Percentiles rank a stretch among this genome's conserved stretches.
Evolutionary conservation across 2,797 vertebrate genomes (phyloP).

Genomic region (Corythornis leucogaster): DNA sequence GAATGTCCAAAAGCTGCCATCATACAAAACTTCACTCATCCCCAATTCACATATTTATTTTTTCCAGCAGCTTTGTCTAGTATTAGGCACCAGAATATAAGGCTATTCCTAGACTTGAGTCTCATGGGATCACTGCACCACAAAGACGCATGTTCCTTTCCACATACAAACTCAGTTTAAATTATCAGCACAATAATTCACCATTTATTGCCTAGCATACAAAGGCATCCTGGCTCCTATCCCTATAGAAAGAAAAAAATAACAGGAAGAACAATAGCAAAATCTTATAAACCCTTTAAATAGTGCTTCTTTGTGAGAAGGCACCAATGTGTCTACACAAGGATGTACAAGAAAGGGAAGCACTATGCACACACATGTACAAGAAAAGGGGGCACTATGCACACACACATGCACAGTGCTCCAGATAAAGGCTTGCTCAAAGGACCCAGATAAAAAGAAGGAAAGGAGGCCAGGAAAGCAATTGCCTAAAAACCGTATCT

Average conservation of each 20-base stretch:
- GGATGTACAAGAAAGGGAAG: neutral
- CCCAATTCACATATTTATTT: neutral
- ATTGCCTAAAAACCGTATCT: neutral
- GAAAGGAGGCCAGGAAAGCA: neutral
- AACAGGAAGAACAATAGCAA: neutral
- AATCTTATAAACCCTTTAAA: neutral
- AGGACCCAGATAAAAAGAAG: neutral
- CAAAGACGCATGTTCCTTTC: rapidly evolving
- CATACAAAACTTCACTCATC: neutral
- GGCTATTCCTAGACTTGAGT: neutral
- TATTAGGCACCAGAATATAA: neutral
- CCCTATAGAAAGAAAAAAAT: neutral
- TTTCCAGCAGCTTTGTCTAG: neutral
- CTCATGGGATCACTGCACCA: neutral
- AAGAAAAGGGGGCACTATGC: neutral
- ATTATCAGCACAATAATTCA: neutral
- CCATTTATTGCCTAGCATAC: neutral
- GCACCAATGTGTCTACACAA: neutral
- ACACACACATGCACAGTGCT: neutral
- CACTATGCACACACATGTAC: rapidly evolving
- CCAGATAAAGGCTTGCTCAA: neutral
- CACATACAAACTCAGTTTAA: neutral
- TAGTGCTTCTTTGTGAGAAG: neutral
- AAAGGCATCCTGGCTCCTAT: neutral
- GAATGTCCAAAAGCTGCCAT: neutral